Base-by-base conservation (phyloP, 92 coral and sea anemone species). In the Galaxea fascicularis region DNA sequence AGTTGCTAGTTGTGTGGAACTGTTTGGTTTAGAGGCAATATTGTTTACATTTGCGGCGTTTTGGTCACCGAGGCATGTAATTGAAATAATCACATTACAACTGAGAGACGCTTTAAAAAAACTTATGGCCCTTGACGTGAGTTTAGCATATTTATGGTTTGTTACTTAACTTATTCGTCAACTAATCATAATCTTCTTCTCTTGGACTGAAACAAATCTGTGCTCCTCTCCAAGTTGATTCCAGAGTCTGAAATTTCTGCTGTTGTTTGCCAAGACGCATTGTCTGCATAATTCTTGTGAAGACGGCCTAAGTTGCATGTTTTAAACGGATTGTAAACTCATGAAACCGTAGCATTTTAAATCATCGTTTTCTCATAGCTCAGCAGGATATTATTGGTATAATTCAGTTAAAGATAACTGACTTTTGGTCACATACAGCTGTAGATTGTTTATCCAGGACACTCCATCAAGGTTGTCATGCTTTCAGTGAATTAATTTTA, bases 21-120 rank as follows among this genome's bases (percentile, higher is more conserved):
- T 11, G 60, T 17, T 20, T 24, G 59, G 28, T 26, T 30, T n/a
- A 28, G 31, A 39, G 10, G 21, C 75, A 25, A 64, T 30, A 41
- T 82, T 82, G 86, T 82, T 82, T 82, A 82, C 86, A 22, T 58
- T 70, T 25, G 41, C 47, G 58, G 68, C 86, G 86, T 82, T 82
- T 82, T 82, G 71, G 86, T 71, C 86, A 82, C 86, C 78, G 77
- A 82, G 86, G 86, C 86, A 82, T 82, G 86, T 53, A 30, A 66
- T 64, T 24, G 65, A 52, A 64, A 22, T 49, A 25, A 56, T 35
- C 28, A 51, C n/a, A n/a, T n/a, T n/a, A n/a, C 70, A 27, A 56
- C 76, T 31, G 45, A 65, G 30, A 22, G 76, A 81, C 69, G 31
- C 67, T 57, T 71, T 47, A 21, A 5, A n/a, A n/a, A 35, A 69